Evolutionary conservation across 1,140 invertebrate genomes (phyloP).

Genomic region (Pseudomyrmex pallidus): DNA sequence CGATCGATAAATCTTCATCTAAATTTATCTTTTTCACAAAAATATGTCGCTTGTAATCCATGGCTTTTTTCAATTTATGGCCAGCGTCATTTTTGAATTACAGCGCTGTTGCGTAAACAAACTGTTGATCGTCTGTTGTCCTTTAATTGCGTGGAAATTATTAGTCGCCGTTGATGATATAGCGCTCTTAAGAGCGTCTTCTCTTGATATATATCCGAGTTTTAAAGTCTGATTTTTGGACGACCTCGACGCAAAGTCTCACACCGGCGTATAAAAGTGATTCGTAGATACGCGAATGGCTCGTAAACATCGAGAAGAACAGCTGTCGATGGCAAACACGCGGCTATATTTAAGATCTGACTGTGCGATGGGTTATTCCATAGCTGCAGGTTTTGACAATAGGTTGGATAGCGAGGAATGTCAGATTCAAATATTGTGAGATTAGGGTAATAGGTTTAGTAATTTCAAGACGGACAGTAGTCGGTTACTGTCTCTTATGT

Average conservation of each 20-base stretch:
- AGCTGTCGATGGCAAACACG: slow-evolving; percentile 83
- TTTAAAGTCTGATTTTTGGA: slow-evolving; percentile 30
- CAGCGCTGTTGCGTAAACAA: slow-evolving; percentile 34
- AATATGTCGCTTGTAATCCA: slow-evolving; percentile 46
- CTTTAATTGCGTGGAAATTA: slow-evolving; percentile 42
- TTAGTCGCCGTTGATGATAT: background rate
- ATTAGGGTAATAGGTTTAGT: slow-evolving; percentile 5
- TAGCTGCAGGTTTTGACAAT: slow-evolving; percentile 62
- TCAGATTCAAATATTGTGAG: slow-evolving; percentile 57
- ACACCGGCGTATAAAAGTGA: slow-evolving; percentile 76
- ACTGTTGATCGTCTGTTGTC: slow-evolving; percentile 28
- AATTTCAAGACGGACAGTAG: slow-evolving; percentile 34
- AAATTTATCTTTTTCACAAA: slow-evolving; percentile 76
- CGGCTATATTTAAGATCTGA: slow-evolving; percentile 81
- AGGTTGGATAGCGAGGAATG: slow-evolving; percentile 39
- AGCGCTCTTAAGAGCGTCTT: background rate
- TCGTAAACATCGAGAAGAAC: slow-evolving; percentile 81
- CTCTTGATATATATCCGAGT: background rate
- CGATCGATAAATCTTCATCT: slow-evolving; percentile 78
- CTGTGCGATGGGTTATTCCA: slow-evolving; percentile 55
- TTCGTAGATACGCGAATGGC: slow-evolving; percentile 79
- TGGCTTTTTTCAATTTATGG: slow-evolving; percentile 55
- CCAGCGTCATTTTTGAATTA: background rate
- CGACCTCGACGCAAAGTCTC: slow-evolving; percentile 39
- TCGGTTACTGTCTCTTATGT: background rate